Evolutionary conservation across 2,113 vertebrate genomes (phyloP), one percentile per base, ranked within the genome.

Genomic region (Chionomys nivalis): DNA sequence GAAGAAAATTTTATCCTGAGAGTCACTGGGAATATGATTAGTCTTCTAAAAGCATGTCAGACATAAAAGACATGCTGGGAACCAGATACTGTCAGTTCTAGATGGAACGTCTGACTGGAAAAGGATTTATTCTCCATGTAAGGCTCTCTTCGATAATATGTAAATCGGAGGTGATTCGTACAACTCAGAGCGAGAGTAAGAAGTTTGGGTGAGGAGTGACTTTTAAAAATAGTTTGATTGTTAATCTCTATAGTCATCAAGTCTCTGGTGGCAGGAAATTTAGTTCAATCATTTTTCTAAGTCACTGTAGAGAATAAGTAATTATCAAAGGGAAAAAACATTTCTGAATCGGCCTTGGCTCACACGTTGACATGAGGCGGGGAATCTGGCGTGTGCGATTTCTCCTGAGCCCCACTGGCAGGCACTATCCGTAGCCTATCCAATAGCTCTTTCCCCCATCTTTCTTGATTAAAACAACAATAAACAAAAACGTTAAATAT

Each of bases 1-100:
- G 89, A 87, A 97, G 76, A 92, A 94, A 95, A 93, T 93, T 89
- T 93, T 89, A 94, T 78, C 66, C 92, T 94, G 94, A 90, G 92
- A 93, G 94, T 95, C 58, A 90, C 76, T 89, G 92, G 75, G 95
- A 90, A 93, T 73, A 82, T 81, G 96, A 96, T 96, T 70, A 86
- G 88, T 72, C 76, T 95, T 92, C 94, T 97, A 90, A 96, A 93
- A 96, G 95, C 96, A 89, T 77, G 94, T 95, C 95, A 94, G 89
- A 96, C 94, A 94, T 92, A 85, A 96, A 94, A 97, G 97, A 88
- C 94, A 78, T 39, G 47, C 87, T 87, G 85, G 88, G 92, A 96
- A 92, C 93, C 90, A 75, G 55, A 76, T 63, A 55, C 90, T 90
- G 97, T 87, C 95, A 96, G 79, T 77, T 93, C 81, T 91, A 66